phyloP scores from a whole-genome alignment of 2,113 vertebrate species.

The Rhinoderma darwinii region DNA sequence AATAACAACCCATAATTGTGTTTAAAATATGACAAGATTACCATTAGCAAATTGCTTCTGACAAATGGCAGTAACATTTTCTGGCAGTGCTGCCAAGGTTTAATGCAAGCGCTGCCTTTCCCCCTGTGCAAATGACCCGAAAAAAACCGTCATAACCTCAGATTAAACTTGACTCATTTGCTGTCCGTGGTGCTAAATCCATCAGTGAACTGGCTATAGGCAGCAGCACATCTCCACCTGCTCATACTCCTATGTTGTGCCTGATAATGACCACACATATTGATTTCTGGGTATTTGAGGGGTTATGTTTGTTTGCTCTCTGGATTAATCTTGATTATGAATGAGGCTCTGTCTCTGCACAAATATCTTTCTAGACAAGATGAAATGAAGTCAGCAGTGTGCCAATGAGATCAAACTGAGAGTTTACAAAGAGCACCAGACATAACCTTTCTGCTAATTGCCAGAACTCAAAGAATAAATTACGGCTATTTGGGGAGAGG shows the following conservation, averaged over 20 bases:
- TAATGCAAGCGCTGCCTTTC: constrained; percentile 34
- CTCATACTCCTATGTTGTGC: neutral
- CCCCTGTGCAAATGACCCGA: constrained; percentile 13
- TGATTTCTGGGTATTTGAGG: constrained; percentile 48
- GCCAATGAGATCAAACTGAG: constrained; percentile 48
- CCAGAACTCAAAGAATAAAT: constrained; percentile 39
- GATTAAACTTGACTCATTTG: neutral
- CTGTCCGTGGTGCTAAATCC: constrained; percentile 27
- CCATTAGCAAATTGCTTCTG: constrained; percentile 54
- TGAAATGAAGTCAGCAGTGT: constrained; percentile 43
- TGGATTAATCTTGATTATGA: constrained; percentile 52
- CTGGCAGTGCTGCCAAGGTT: constrained; percentile 35
- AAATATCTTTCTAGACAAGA: constrained; percentile 25
- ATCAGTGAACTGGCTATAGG: constrained; percentile 14
- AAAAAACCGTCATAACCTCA: constrained; percentile 27
- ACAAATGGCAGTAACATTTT: constrained; percentile 51
- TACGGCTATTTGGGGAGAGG: constrained; percentile 11
- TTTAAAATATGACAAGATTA: constrained; percentile 58
- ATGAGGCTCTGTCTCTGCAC: constrained; percentile 32
- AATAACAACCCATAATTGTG: constrained; percentile 50
- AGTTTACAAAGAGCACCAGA: constrained; percentile 43
- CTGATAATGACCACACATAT: constrained; percentile 46
- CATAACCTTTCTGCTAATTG: constrained; percentile 54
- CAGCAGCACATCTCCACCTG: neutral
- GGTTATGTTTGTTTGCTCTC: constrained; percentile 47